Evolutionary conservation across 2,888 invertebrate species (phyloP).

Genomic region (Empis stercorea): DNA sequence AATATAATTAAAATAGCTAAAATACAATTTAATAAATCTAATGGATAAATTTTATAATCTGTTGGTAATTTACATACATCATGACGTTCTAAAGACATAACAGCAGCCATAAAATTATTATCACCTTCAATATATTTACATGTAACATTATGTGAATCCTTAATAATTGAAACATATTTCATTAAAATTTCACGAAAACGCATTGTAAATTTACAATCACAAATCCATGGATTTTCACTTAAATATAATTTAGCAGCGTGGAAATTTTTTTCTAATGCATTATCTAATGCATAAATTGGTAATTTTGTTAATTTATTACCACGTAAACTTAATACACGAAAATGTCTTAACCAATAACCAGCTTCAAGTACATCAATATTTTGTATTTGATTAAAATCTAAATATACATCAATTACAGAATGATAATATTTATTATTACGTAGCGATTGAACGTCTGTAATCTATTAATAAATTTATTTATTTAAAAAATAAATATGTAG

Average conservation of each 20-base stretch:
- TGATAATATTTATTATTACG: conserved; percentile 52
- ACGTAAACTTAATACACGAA: conserved; percentile 62
- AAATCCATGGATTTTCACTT: conserved; percentile 70
- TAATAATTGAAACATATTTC: conserved; percentile 56
- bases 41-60: conserved; percentile 46
- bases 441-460: conserved; percentile 54
- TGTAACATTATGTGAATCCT: conserved; percentile 54
- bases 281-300: conserved; percentile 68
- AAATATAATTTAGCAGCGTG: conserved; percentile 56
- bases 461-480: no score
- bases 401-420: conserved; percentile 55
- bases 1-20: conserved; percentile 54
- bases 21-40: conserved; percentile 61
- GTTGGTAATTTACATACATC: conserved; percentile 50
- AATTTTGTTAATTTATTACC: conserved; percentile 60
- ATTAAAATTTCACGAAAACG: conserved; percentile 56
- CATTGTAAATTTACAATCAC: conserved; percentile 69
- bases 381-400: conserved; percentile 62
- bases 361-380: conserved; percentile 58
- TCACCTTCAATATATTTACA: conserved; percentile 51
- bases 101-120: conserved; percentile 39
- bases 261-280: conserved; percentile 58
- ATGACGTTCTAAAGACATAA: conserved; percentile 52
- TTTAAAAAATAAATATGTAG: no score
- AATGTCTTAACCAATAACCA: conserved; percentile 62